Evolutionary conservation across 2,797 vertebrate species (phyloP).

Genomic region (Squalus acanthias): DNA sequence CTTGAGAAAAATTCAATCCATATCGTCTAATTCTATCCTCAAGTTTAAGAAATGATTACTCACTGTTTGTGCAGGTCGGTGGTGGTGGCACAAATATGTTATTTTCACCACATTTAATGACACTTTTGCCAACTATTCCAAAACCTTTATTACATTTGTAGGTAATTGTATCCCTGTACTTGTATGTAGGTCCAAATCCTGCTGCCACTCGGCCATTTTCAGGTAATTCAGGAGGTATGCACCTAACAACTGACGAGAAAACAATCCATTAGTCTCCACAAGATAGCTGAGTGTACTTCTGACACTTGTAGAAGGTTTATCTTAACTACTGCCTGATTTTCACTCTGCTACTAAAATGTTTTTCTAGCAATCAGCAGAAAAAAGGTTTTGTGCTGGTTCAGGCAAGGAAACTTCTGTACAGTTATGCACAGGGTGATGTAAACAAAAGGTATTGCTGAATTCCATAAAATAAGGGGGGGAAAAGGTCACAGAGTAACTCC

Average conservation of each 20-base stretch:
- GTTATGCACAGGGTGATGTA: too few relatives aligned
- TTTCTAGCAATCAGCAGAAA: too few relatives aligned
- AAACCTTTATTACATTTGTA: neutral
- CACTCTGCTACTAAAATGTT: too few relatives aligned
- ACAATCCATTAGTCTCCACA: neutral
- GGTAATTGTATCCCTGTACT: neutral
- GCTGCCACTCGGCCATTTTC: neutral
- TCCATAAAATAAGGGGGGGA: too few relatives aligned
- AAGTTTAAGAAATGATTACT: neutral
- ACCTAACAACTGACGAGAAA: neutral
- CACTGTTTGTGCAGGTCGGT: neutral
- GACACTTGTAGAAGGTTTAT: too few relatives aligned
- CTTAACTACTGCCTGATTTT: too few relatives aligned
- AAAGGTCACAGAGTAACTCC: too few relatives aligned
- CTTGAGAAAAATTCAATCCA: neutral
- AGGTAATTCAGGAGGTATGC: neutral
- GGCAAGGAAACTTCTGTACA: too few relatives aligned
- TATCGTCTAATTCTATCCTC: neutral
- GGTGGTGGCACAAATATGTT: neutral
- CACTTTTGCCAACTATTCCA: neutral
- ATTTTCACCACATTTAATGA: neutral
- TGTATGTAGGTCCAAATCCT: neutral
- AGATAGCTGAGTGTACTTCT: neutral
- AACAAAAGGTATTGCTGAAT: too few relatives aligned
- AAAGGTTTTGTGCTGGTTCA: too few relatives aligned